A percentile compares a stretch with the other conserved stretches of the same genome.
Conservation (phyloP, 2,888 invertebrate genomes). For the Scaptomyza parva region DNA sequence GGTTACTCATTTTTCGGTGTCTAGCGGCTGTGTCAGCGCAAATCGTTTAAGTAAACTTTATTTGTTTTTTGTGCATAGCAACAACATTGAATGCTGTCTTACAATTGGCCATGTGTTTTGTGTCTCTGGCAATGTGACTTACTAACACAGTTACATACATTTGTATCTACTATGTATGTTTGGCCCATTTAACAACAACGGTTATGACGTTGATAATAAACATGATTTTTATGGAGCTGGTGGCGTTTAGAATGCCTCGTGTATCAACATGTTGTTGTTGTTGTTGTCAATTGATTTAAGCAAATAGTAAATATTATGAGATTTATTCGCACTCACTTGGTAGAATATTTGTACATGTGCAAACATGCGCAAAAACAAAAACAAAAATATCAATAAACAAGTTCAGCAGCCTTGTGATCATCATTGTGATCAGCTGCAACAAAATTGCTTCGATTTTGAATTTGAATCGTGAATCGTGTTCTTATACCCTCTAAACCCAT, state of each 20-base stretch:
- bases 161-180: too few relatives aligned
- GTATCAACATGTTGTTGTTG: neutral
- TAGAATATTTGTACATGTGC: constrained; percentile 33
- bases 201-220: constrained; percentile 3
- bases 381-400: neutral
- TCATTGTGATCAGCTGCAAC: neutral
- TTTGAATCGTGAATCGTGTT: neutral
- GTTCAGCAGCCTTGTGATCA: constrained; percentile 14
- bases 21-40: constrained; percentile 54
- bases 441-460: neutral
- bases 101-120: constrained; percentile 59
- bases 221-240: constrained; percentile 14
- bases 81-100: constrained; percentile 33
- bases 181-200: constrained; percentile 34
- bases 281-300: constrained; percentile 18
- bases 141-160: neutral
- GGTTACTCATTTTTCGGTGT: constrained; percentile 5
- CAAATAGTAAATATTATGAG: constrained; percentile 7
- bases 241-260: neutral
- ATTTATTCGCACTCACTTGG: constrained; percentile 15
- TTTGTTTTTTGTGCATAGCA: constrained; percentile 58
- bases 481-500: too few relatives aligned
- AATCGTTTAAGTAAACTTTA: constrained; percentile 26
- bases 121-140: constrained; percentile 27
- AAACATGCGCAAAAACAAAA: neutral